Base-by-base conservation (phyloP, 2,888 invertebrate genomes). In the Panzeria rudis region DNA sequence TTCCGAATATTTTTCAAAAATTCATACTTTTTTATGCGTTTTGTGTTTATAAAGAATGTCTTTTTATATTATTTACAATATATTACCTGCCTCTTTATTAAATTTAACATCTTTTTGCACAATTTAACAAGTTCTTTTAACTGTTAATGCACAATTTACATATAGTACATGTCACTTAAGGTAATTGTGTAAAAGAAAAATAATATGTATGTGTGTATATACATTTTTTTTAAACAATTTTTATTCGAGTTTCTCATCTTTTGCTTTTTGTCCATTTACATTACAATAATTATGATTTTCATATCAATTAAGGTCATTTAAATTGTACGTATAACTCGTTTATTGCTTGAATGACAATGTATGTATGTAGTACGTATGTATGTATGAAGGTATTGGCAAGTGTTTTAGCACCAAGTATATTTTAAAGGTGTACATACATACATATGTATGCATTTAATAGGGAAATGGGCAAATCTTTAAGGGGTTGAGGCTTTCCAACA, bases 221-320 rank as follows among this genome's bases (percentile, higher is more conserved):
- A 41, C 62, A 75, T 69, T 62, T 15, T 41, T 17, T 47, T 20
- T 56, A 11, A 20, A 7, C 25, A 23, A 35, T n/a, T 47, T 35
- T 59, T 44, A 38, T 52, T 23, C 44, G 13, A 29, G 0, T 29
- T 54, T 32, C 25, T 64, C 8, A 15, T 56, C 32, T 68, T 50
- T 59, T 73, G 54, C 56, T 61, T 29, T 29, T 29, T 62, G 20
- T 47, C 29, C 73, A 64, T 69, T 79, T 68, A 52, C 77, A 81
- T 73, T 81, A 73, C 61, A 62, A 78, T 69, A 85, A 81, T 82
- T 85, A 85, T 78, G 71, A 78, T 66, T 78, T 82, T 66, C 82
- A 78, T 25, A 66, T 75, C 85, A 85, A 82, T 85, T 85, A 85
- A 85, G 82, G 82, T 56, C 82, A 82, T 72, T 82, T 78, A 32